Evolutionary conservation across 2,113 vertebrate genomes (phyloP).

Genomic region (Chaetorhynchus papuensis): DNA sequence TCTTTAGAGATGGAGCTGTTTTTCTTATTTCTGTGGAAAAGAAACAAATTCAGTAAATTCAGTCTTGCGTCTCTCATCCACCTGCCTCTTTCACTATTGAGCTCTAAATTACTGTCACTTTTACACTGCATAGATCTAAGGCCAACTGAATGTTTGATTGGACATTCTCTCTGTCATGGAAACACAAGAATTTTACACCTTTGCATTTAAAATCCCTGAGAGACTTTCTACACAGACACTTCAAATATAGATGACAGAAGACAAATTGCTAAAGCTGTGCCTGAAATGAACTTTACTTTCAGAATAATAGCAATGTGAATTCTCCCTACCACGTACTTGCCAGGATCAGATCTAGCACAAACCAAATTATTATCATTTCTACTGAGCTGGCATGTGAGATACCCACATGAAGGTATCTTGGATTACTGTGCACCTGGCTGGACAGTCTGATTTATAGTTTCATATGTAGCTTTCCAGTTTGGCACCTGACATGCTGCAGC

Average conservation of each 20-base stretch:
- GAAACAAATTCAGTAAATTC: not conserved
- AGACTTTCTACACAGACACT: not conserved
- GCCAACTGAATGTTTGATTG: not conserved
- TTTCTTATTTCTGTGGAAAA: not conserved
- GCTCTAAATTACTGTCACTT: not conserved
- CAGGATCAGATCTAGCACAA: not conserved
- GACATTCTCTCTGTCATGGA: not conserved
- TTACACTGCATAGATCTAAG: not conserved
- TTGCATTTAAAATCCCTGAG: not conserved
- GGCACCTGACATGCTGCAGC: not conserved
- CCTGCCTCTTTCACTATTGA: not conserved
- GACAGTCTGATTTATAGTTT: not conserved
- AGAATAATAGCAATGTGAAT: not conserved
- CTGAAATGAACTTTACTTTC: not conserved
- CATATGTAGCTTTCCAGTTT: not conserved
- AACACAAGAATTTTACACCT: not conserved
- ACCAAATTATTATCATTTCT: not conserved
- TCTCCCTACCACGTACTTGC: not conserved
- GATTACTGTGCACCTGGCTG: not conserved
- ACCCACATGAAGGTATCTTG: not conserved
- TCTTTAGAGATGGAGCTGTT: not conserved
- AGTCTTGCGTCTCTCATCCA: not conserved
- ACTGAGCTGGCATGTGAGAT: not conserved
- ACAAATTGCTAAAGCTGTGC: not conserved
- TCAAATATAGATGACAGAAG: not conserved